Base-by-base conservation (phyloP, 2,797 vertebrate species). In the Pseudopleuronectes americanus region DNA sequence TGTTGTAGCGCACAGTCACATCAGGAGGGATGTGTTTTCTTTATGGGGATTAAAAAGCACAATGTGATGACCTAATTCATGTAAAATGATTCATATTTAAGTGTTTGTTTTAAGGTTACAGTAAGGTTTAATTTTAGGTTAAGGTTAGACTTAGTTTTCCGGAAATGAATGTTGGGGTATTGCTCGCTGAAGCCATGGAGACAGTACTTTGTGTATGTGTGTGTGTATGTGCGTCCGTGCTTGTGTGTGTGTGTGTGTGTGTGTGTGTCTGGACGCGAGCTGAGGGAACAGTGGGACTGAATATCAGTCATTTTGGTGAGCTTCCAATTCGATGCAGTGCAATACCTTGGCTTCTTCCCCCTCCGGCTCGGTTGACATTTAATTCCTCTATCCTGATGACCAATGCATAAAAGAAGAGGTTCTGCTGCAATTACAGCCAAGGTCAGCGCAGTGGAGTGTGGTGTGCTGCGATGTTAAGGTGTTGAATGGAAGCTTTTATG, bases 321-420 rank as follows among this genome's bases (percentile, higher is more conserved):
- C 48, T 73, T 88, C 84, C 87, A 87, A 57, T 74, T 62, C 38
- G 67, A 79, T 87, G 79, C 69, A 81, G 68, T 68, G 59, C 66
- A 76, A 71, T 79, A 70, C 76, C 71, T 86, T 86, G 67, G 60
- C 61, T 69, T 79, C 82, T 74, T 74, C 60, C 67, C 78, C 77
- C 77, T 83, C 67, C 47, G 83, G 85, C 82, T 77, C 38, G 68
- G 69, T 65, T 93, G 90, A 91, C 89, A 91, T 92, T 91, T 91
- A 49, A 89, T 89, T 90, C 88, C 75, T 90, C 82, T 63, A 83
- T 89, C 81, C 87, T 31, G 28, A 88, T 88, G 84, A 89, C 83
- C 86, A 89, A 74, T 78, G 78, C 82, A 85, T 87, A 86, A 87
- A 90, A 83, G 72, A 88, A 91, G 88, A 90, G 83, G 87, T 89